phyloP scores from a whole-genome alignment of 1,140 invertebrate species.

The Frieseomelitta varia region DNA sequence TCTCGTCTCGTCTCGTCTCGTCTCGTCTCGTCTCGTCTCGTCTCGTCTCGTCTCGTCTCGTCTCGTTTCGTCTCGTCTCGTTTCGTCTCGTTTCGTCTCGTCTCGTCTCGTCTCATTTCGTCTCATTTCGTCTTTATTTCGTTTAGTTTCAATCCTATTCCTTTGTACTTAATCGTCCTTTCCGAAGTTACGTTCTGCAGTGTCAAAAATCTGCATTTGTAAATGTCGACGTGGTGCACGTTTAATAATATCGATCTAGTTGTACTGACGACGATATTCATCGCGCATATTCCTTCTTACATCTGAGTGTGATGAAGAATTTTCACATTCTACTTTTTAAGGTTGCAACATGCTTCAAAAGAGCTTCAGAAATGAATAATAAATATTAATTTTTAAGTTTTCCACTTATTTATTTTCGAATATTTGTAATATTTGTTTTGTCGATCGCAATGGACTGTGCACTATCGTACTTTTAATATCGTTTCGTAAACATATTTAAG shows the following conservation, averaged over 20 bases:
- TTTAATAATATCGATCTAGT: background rate
- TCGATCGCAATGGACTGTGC: background rate
- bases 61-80: background rate
- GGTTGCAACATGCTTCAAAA: background rate
- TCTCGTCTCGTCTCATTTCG: no score
- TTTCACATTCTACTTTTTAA: background rate
- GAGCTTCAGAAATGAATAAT: background rate
- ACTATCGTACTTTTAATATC: background rate
- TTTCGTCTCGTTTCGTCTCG: no score
- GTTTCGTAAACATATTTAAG: background rate
- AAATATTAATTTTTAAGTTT: no score
- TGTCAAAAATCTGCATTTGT: no score
- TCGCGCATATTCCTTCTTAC: no score
- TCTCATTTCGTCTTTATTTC: background rate
- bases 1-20: background rate
- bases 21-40: conserved; percentile 1
- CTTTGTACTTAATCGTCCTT: background rate
- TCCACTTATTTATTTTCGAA: background rate
- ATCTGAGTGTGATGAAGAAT: background rate
- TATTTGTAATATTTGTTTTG: background rate
- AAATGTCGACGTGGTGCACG: background rate
- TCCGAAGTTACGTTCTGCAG: background rate
- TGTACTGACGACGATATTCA: no score
- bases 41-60: no score
- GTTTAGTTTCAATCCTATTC: background rate